Conservation (phyloP, 2,113 vertebrate species). For the Perca flavescens region DNA sequence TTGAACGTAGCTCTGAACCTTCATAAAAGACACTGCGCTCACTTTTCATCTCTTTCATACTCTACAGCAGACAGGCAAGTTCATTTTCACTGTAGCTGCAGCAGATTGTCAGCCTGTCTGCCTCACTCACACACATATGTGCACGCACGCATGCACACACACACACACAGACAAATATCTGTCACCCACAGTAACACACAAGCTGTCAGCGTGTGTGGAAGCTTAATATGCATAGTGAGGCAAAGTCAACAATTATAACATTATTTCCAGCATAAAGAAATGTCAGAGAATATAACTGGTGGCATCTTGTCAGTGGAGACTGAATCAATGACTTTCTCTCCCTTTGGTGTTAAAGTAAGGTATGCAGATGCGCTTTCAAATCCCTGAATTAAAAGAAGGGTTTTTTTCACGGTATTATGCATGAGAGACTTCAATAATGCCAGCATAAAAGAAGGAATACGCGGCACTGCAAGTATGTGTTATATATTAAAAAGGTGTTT, state of each 20-base stretch:
- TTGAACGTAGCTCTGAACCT: slow-evolving; percentile 84
- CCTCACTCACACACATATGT: slow-evolving; percentile 32
- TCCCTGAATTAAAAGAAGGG: slow-evolving; percentile 69
- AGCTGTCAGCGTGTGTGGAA: slow-evolving; percentile 74
- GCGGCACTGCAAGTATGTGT: slow-evolving; percentile 39
- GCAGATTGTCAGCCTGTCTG: slow-evolving; percentile 78
- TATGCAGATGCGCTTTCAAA: slow-evolving; percentile 70
- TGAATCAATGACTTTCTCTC: slow-evolving; percentile 74
- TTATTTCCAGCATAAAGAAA: slow-evolving; percentile 79
- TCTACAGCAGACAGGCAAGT: slow-evolving; percentile 77
- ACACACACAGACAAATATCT: slow-evolving; percentile 36
- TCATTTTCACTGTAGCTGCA: slow-evolving; percentile 76
- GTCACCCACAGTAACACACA: slow-evolving; percentile 79
- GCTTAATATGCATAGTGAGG: slow-evolving; percentile 80
- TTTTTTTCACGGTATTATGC: slow-evolving; percentile 66
- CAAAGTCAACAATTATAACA: slow-evolving; percentile 84
- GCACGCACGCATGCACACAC: slow-evolving; percentile 39
- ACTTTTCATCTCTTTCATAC: slow-evolving; percentile 83
- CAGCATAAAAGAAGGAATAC: slow-evolving; percentile 57
- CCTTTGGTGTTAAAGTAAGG: slow-evolving; percentile 77
- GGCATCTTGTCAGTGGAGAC: slow-evolving; percentile 78
- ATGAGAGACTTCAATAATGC: slow-evolving; percentile 67
- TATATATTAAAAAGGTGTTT: slow-evolving; percentile 41
- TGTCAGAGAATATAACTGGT: slow-evolving; percentile 80
- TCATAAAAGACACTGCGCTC: slow-evolving; percentile 83